Base-by-base conservation (phyloP, 2,888 invertebrate genomes). In the Gibbula magus region DNA sequence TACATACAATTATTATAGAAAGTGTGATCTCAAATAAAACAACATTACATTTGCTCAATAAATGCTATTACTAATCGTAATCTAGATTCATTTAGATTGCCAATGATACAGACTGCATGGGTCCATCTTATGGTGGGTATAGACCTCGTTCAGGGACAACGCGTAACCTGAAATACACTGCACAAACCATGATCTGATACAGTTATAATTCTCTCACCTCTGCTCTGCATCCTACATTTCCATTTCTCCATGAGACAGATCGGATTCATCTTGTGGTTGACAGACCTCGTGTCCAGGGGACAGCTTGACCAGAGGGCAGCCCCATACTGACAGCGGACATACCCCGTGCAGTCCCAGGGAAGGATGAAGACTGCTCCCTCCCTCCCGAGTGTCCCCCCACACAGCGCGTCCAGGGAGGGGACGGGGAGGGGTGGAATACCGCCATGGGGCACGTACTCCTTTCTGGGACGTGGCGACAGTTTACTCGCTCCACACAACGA, bases 261-360 rank as follows among this genome's bases (percentile, higher is more conserved):
- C 0, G 61, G 61, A 13, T 61, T 25, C 61, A 16, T 13, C 61
- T 29, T 16, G 18, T 29, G 29, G 18, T 25, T 5, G 5, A 61
- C 61, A 29, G 61, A 29, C 29, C 61, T 10, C 0, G 70, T 20
- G 35, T 70, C 70, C 39, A 39, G 16, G 10, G 75, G 54, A 53
- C 75, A 75, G 18, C 53, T 25, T n/a, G 32, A 54, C 75, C 75
- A 75, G 75, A 32, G 29, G 8, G 75, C 75, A 18, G 16, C n/a
- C 8, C 25, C 54, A 18, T 29, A 18, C 22, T 54, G 54, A 75
- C 75, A 75, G 16, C 75, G 75, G 32, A 75, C 20, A 32, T 53
- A 75, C 53, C 75, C 75, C 3, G 16, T 75, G 32, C 75, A 75
- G 56, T 53, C 75, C 75, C 75, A 75, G 53, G 75, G 75, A 16